Evolutionary conservation across 2,888 invertebrate species (phyloP).

Genomic region (Torymus aiolomorphi): DNA sequence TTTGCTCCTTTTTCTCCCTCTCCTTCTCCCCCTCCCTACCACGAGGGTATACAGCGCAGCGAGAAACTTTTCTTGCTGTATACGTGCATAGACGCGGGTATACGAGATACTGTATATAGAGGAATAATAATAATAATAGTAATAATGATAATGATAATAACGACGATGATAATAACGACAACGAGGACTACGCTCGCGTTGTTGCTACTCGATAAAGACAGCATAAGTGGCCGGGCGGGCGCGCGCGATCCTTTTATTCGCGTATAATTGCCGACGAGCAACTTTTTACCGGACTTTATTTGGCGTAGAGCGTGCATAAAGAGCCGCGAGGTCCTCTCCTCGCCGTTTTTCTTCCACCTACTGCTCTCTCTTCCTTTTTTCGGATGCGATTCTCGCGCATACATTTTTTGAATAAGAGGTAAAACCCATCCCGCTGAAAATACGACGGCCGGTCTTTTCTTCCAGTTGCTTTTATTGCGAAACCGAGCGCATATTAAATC

Average conservation of each 20-base stretch:
- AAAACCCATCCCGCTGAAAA: conserved; percentile 28
- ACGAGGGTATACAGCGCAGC: neutral
- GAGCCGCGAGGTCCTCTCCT: neutral
- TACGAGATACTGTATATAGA: conserved; percentile 20
- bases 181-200: conserved; percentile 2
- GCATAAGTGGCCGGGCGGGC: conserved; percentile 32
- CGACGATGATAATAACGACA: conserved; percentile 40
- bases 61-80: conserved; percentile 26
- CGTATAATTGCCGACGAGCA: conserved; percentile 45
- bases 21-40: neutral
- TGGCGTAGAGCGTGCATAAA: conserved; percentile 34
- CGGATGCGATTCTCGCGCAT: neutral
- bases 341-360: conserved; percentile 8
- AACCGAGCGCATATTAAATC: conserved; percentile 33
- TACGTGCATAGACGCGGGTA: conserved; percentile 11
- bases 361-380: conserved; percentile 1
- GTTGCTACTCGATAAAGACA: conserved; percentile 46
- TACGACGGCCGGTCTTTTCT: conserved; percentile 13
- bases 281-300: conserved; percentile 54
- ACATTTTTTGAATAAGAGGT: conserved; percentile 45
- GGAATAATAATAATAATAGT: conserved; percentile 42
- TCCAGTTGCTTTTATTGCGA: conserved; percentile 27
- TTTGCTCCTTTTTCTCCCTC: neutral
- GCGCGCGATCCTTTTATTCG: conserved; percentile 39
- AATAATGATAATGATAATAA: conserved; percentile 43